Conservation (phyloP, 2,113 vertebrate species). For the Labeo rohita region DNA sequence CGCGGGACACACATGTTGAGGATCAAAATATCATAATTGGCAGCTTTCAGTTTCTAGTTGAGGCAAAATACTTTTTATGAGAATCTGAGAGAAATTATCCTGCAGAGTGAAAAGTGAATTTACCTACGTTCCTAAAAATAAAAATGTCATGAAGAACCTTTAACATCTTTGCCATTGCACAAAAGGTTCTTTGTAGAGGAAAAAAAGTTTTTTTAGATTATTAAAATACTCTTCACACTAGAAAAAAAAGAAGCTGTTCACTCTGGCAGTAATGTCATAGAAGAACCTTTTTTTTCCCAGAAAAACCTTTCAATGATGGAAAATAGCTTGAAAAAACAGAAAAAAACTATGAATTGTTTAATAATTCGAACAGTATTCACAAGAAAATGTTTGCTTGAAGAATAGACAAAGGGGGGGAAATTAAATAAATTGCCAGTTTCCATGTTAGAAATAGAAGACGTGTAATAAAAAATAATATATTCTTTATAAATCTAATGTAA, state of each 20-base stretch:
- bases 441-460: neutral
- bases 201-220: neutral
- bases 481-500: too few relatives aligned
- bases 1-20: neutral
- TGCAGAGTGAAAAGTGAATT: neutral
- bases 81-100: neutral
- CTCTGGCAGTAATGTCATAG: too few relatives aligned
- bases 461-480: neutral
- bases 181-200: neutral
- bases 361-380: neutral
- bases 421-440: neutral
- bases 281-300: neutral
- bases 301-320: neutral
- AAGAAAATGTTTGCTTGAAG: neutral
- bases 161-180: neutral
- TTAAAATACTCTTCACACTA: neutral
- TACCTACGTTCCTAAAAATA: neutral
- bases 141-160: neutral
- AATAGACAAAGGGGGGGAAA: neutral
- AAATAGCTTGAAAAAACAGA: neutral
- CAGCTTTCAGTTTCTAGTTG: neutral
- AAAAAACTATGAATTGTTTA: neutral
- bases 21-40: conserved; percentile 2
- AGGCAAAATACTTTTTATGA: neutral
- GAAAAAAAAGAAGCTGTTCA: neutral